Base-by-base conservation (phyloP, 1,140 invertebrate species). In the Vollenhovia emeryi region DNA sequence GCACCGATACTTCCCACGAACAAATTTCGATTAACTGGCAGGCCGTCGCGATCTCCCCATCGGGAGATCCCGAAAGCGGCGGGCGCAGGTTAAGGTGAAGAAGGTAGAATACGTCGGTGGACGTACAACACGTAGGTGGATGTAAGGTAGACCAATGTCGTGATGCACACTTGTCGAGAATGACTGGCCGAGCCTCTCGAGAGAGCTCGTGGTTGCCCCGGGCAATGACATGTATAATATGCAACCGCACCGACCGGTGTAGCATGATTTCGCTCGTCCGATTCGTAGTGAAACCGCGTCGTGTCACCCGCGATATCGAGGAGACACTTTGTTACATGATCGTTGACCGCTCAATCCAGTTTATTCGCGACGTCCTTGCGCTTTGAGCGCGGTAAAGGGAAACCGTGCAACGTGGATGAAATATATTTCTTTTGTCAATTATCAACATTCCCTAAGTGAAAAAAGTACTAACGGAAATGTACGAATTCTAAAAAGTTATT, bases 81-180 rank as follows among this genome's bases (percentile, higher is more conserved):
- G 60, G 30, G 24, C 80, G 74, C 66, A 48, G 80, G 48, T 88
- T 69, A 59, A 88, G 74, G 82, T 85, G 86, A 75, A 89, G 76
- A 84, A 86, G 71, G 82, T 75, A 79, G 78, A 90, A 57, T 84
- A 78, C 62, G 79, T 84, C 60, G 59, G 62, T 75, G 85, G 85
- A 75, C 68, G 78, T 86, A 73, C 48, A 36, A 64, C 75, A 84
- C 71, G 87, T 85, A 80, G 78, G 89, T 91, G 85, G 83, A 89
- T 88, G 86, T 84, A 76, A 89, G 88, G 87, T 84, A 86, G 84
- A 79, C 66, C 78, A 88, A 90, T 89, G 86, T 92, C 91, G 91
- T 92, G 92, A 92, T 93, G 92, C 91, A 92, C 92, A 92, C 92
- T 93, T 93, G 91, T 92, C 91, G 92, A 82, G 89, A 92, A 91